Conservation (phyloP, 2,888 invertebrate genomes). For the Zaprionus obscuricornis region DNA sequence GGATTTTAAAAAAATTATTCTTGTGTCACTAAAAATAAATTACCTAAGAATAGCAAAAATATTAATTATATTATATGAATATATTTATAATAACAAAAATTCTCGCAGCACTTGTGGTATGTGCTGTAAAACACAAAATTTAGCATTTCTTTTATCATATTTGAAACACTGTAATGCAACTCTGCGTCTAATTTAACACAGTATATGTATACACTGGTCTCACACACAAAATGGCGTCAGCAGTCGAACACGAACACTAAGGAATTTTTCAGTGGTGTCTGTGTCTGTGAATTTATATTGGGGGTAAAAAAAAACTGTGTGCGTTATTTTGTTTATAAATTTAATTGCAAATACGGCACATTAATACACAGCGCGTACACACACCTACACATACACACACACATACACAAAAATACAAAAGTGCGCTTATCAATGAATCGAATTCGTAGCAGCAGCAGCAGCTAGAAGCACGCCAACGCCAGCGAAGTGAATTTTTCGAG, state of each 20-base stretch:
- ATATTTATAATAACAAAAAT: too few relatives aligned
- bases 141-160: not conserved
- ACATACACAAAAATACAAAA: constrained; percentile 46
- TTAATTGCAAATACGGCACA: constrained; percentile 77
- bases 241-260: constrained; percentile 72
- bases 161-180: constrained; percentile 38
- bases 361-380: constrained; percentile 63
- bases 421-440: constrained; percentile 72
- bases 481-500: constrained; percentile 73
- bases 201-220: constrained; percentile 48
- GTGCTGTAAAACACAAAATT: constrained; percentile 10
- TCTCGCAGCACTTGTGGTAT: not conserved
- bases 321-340: constrained; percentile 78
- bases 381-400: constrained; percentile 56
- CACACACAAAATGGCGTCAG: constrained; percentile 71
- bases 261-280: constrained; percentile 76
- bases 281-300: constrained; percentile 78
- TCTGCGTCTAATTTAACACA: constrained; percentile 20
- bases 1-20: not conserved
- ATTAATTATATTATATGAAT: too few relatives aligned
- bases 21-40: too few relatives aligned
- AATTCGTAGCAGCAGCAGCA: constrained; percentile 41
- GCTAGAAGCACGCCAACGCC: constrained; percentile 60
- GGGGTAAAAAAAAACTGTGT: constrained; percentile 70
- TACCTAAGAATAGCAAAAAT: too few relatives aligned